Conservation (phyloP, 2,888 invertebrate genomes). For the Platycheirus rosarum region DNA sequence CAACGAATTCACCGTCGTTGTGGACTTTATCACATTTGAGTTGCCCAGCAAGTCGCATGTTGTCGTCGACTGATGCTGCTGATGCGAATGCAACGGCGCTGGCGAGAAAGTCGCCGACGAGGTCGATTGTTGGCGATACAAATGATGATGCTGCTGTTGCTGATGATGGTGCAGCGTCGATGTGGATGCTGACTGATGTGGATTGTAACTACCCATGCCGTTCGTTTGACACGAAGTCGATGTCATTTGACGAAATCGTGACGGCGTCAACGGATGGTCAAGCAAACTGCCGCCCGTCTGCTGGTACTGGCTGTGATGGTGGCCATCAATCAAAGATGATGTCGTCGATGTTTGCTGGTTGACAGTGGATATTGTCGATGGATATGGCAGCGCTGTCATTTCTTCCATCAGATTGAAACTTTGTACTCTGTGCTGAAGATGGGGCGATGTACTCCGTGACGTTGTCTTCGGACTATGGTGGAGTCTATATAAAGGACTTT, state of each 20-base stretch:
- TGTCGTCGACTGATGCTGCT: conserved; percentile 82
- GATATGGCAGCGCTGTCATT: conserved; percentile 80
- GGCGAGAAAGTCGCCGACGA: conserved; percentile 82
- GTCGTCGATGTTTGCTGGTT: conserved; percentile 82
- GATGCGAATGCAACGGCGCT: conserved; percentile 81
- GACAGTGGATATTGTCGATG: conserved; percentile 80
- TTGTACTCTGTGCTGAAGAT: conserved; percentile 82
- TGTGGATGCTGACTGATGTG: conserved; percentile 77
- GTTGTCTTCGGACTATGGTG: conserved; percentile 83
- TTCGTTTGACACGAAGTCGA: conserved; percentile 82
- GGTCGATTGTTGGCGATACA: conserved; percentile 81
- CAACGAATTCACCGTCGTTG: conserved; percentile 80
- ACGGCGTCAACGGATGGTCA: conserved; percentile 82
- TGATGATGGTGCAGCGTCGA: conserved; percentile 77
- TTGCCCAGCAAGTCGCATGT: conserved; percentile 81
- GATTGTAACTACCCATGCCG: conserved; percentile 76
- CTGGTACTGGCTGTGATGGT: conserved; percentile 82
- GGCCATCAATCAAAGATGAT: conserved; percentile 81
- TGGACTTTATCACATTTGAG: conserved; percentile 82
- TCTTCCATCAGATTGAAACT: conserved; percentile 82
- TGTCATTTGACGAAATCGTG: conserved; percentile 81
- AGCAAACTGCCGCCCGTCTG: conserved; percentile 82
- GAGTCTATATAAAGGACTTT: conserved; percentile 77
- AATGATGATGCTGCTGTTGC: conserved; percentile 77
- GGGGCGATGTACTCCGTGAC: conserved; percentile 82